Evolutionary conservation across 1,140 invertebrate species (phyloP), one percentile per base, ranked within the genome.

Genomic region (Lethocerus indicus): DNA sequence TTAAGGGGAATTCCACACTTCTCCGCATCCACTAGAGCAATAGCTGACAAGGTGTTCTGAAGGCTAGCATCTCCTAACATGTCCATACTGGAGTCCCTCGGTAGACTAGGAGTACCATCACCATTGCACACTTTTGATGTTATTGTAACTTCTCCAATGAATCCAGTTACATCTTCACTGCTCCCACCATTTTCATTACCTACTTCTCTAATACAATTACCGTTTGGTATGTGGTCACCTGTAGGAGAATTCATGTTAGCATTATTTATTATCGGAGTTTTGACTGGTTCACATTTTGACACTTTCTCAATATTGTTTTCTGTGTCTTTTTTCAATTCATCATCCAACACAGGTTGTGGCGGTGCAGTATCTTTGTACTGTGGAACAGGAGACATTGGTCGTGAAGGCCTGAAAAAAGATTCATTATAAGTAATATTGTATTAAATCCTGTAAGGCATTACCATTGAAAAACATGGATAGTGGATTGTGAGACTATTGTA

Each of bases 1-100:
- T 76, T 71, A 16, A 96, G 67, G 2, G 93, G 93, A 56, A 94
- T 78, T 14, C 89, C 90, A 67, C 83, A 93, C 2, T 44, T 20
- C n/a, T 45, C 49, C 25, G 55, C 49, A 48, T 55, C 56, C 3
- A 64, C 66, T 66, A 58, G 69, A 60, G 45, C 70, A 61, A 60
- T 68, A 61, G 56, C 65, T 64, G 59, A 67, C 63, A 63, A 64
- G 65, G 57, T 71, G 64, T 55, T 67, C 65, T 59, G 68, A 14
- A 56, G 56, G 20, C 67, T 67, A 27, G 71, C 69, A 56, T 72
- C 72, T 1, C 72, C 70, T 25, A 77, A 63, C 1, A 74, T 69
- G 53, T 79, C 76, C 24, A 69, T 70, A 60, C 75, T 79, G 1
- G 68, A 44, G 44, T 80, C 76, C 5, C 75, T 65, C 0, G 70